Conservation (phyloP, 2,797 vertebrate species). For the Cichlasoma orientale region DNA sequence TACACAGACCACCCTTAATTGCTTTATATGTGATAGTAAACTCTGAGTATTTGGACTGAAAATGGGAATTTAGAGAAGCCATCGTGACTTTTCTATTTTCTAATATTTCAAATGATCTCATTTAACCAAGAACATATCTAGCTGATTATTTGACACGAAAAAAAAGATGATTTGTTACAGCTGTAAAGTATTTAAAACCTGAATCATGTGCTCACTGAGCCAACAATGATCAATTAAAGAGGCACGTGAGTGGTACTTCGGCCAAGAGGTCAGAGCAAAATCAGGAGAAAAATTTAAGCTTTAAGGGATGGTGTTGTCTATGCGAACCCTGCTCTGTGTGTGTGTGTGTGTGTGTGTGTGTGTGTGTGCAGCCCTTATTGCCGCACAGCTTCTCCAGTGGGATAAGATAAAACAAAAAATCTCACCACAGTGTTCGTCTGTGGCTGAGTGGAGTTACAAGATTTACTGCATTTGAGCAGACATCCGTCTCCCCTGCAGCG, state of each 20-base stretch:
- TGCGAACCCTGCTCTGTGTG: not conserved
- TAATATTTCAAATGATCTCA: not conserved
- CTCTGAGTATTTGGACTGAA: not conserved
- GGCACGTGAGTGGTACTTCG: slow-evolving; percentile 2
- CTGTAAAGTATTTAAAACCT: not conserved
- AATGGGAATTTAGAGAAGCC: not conserved
- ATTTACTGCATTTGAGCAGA: slow-evolving; percentile 66
- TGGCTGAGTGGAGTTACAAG: slow-evolving; percentile 30
- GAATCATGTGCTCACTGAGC: not conserved
- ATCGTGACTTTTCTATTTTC: not conserved
- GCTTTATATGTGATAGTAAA: not conserved
- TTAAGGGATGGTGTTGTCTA: slow-evolving; percentile 1
- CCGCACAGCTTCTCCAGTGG: slow-evolving; percentile 16
- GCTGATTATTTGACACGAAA: not conserved
- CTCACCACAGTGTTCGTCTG: slow-evolving; percentile 44
- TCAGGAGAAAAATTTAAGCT: slow-evolving; percentile 24
- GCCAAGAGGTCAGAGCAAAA: slow-evolving; percentile 4
- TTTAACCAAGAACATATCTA: not conserved
- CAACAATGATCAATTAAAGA: not conserved
- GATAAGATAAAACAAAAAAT: slow-evolving; percentile 51
- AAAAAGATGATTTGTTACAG: not conserved
- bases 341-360: not conserved
- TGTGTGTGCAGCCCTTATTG: not conserved
- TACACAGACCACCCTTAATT: not conserved
- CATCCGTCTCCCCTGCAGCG: slow-evolving; percentile 64